Percentiles rank a stretch among this genome's conserved stretches.
Evolutionary conservation across 2,113 vertebrate genomes (phyloP).

Genomic region (Atlantisia rogersi): DNA sequence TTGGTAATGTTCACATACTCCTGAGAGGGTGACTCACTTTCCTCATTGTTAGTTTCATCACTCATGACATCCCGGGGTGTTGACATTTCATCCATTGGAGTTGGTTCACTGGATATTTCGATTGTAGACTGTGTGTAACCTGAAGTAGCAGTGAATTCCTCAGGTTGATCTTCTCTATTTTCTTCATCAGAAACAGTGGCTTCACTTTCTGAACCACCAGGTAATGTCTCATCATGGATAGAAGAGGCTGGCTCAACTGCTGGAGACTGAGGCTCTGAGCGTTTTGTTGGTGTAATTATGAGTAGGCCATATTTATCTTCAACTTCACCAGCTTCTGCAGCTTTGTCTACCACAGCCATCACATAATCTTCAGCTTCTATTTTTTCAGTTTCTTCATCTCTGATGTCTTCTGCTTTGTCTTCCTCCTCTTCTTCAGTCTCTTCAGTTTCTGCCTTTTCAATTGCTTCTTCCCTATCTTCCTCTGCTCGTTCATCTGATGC

Average conservation of each 20-base stretch:
- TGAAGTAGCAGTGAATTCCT: constrained; percentile 89
- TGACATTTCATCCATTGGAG: constrained; percentile 95
- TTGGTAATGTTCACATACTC: constrained; percentile 82
- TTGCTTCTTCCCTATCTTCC: constrained; percentile 76
- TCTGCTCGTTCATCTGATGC: constrained; percentile 73
- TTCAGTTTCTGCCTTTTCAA: constrained; percentile 79
- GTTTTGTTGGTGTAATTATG: constrained; percentile 75
- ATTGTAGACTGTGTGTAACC: constrained; percentile 92
- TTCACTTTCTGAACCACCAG: constrained; percentile 86
- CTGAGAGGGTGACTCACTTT: constrained; percentile 87
- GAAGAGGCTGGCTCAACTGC: constrained; percentile 78
- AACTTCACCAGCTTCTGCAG: constrained; percentile 62
- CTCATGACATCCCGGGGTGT: constrained; percentile 91
- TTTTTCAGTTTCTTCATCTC: constrained; percentile 74
- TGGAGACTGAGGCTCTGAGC: constrained; percentile 82
- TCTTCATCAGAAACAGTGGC: constrained; percentile 91
- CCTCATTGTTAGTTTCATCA: constrained; percentile 91
- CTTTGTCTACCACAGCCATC: constrained; percentile 78
- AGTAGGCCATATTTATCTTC: constrained; percentile 75
- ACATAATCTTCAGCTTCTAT: constrained; percentile 70
- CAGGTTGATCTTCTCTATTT: constrained; percentile 86
- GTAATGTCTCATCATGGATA: constrained; percentile 89
- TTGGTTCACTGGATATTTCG: constrained; percentile 92
- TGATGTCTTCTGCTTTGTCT: constrained; percentile 73
- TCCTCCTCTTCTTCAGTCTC: constrained; percentile 75